Evolutionary conservation across 2,113 vertebrate species (phyloP).

Genomic region (Lates calcarifer): DNA sequence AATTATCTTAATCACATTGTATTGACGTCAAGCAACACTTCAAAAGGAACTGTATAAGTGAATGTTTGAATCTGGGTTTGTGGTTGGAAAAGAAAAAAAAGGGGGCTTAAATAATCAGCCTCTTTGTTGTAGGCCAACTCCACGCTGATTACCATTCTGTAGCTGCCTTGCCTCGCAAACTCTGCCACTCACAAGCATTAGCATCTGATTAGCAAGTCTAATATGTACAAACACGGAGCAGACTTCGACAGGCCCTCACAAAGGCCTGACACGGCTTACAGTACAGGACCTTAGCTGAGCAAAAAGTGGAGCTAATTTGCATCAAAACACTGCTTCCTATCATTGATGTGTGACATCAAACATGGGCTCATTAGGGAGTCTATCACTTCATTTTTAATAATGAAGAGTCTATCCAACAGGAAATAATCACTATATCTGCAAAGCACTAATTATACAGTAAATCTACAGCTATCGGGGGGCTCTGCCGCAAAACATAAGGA

Average conservation of each 20-base stretch:
- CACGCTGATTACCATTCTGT: conserved; percentile 80
- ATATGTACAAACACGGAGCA: conserved; percentile 69
- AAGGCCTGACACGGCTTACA: conserved; percentile 47
- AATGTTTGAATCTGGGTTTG: conserved; percentile 51
- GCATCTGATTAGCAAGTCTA: conserved; percentile 85
- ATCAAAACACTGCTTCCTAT: conserved; percentile 43
- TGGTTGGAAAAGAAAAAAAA: conserved; percentile 14
- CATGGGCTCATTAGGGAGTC: conserved; percentile 42
- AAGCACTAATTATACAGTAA: conserved; percentile 42
- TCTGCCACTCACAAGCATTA: conserved; percentile 74
- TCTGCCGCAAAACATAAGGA: conserved; percentile 21
- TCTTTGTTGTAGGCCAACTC: conserved; percentile 70
- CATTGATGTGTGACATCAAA: conserved; percentile 41
- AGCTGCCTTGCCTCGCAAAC: conserved; percentile 60
- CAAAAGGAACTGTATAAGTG: conserved; percentile 33
- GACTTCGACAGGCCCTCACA: conserved; percentile 51
- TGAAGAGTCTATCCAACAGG: conserved; percentile 30
- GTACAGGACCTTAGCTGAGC: conserved; percentile 32
- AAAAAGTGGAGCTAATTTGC: conserved; percentile 46
- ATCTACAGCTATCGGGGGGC: conserved; percentile 7
- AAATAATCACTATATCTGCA: conserved; percentile 47
- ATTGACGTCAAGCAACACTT: conserved; percentile 53
- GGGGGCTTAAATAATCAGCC: conserved; percentile 75
- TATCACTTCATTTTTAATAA: conserved; percentile 33
- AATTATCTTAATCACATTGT: conserved; percentile 53